Conservation (phyloP, 2,113 vertebrate species). For the Thunnus maccoyii region DNA sequence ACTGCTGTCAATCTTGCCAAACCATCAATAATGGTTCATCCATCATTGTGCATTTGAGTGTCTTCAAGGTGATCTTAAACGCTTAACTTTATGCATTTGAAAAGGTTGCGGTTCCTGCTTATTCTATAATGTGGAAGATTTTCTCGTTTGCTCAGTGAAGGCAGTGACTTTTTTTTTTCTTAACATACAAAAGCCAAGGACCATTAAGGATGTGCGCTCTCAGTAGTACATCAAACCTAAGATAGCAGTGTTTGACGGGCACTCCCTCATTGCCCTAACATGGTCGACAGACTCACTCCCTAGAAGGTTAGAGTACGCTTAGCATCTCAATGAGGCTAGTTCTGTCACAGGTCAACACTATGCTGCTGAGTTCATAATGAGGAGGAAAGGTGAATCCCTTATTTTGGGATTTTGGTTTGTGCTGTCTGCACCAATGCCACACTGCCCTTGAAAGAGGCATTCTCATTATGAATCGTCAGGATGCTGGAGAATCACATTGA, state of each 20-base stretch:
- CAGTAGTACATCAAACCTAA: constrained; percentile 64
- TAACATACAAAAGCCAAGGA: constrained; percentile 45
- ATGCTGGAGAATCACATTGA: constrained; percentile 63
- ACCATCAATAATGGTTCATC: constrained; percentile 57
- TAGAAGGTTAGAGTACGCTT: constrained; percentile 59
- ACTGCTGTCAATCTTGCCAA: constrained; percentile 60
- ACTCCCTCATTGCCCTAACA: constrained; percentile 74
- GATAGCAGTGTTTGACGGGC: constrained; percentile 68
- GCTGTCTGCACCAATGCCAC: constrained; percentile 43
- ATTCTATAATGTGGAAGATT: constrained; percentile 24
- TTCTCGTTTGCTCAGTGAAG: constrained; percentile 14
- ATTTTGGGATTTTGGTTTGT: constrained; percentile 55
- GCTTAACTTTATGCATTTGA: constrained; percentile 39
- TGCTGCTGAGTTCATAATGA: constrained; percentile 72
- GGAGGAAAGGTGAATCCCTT: constrained; percentile 56
- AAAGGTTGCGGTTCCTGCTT: constrained; percentile 32
- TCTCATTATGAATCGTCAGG: constrained; percentile 68
- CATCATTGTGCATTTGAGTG: constrained; percentile 59
- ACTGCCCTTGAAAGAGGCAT: constrained; percentile 68
- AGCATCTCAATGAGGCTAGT: constrained; percentile 74
- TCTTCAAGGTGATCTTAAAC: constrained; percentile 71
- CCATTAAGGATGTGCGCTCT: constrained; percentile 51
- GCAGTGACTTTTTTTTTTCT: constrained; percentile 38
- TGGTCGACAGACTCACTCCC: constrained; percentile 63
- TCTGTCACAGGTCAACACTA: constrained; percentile 67